Evolutionary conservation across 2,113 vertebrate species (phyloP).

Genomic region (Eulacestoma nigropectus): DNA sequence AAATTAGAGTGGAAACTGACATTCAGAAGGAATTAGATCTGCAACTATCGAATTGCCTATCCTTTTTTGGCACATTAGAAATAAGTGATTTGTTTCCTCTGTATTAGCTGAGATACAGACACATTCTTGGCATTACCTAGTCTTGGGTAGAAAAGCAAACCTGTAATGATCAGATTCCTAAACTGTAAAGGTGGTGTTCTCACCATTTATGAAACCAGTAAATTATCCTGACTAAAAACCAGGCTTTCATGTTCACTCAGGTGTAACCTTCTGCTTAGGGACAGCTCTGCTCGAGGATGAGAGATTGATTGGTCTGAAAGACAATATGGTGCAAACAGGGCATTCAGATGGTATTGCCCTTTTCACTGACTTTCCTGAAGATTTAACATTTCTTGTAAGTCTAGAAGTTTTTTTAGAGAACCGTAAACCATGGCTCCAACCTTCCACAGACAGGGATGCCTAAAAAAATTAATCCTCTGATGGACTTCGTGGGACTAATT

Average conservation of each 20-base stretch:
- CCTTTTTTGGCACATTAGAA: neutral
- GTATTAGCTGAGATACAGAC: neutral
- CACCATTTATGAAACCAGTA: neutral
- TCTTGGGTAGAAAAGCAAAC: neutral
- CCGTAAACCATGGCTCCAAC: neutral
- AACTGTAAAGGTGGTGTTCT: neutral
- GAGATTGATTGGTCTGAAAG: slow-evolving; percentile 37
- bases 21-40: neutral
- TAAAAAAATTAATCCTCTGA: neutral
- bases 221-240: neutral
- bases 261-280: neutral
- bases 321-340: neutral
- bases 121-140: neutral
- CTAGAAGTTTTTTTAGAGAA: neutral
- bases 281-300: neutral
- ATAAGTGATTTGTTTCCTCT: neutral
- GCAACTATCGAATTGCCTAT: neutral
- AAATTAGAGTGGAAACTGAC: neutral
- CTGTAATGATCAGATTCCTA: neutral
- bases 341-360: neutral
- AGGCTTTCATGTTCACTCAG: neutral
- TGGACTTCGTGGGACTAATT: neutral
- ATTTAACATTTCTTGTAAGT: neutral
- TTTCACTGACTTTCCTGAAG: neutral
- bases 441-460: neutral